phyloP scores from a whole-genome alignment of 2,113 vertebrate species.

The Pyrgilauda ruficollis region DNA sequence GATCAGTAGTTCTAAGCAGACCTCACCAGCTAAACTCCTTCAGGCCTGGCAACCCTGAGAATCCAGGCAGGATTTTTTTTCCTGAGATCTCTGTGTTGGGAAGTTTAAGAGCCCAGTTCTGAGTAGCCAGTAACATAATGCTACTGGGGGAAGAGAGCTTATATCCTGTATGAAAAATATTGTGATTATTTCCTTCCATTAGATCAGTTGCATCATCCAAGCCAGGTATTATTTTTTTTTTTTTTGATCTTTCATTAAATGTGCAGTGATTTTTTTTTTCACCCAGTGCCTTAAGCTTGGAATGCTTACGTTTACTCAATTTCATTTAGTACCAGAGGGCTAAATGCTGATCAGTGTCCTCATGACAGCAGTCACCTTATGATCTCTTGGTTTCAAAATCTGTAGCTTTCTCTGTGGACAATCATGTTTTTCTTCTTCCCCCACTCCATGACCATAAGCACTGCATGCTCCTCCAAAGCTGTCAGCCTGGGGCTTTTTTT shows the following conservation, averaged over 20 bases:
- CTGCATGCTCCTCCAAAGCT: background rate
- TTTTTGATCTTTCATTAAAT: background rate
- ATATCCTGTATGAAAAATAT: background rate
- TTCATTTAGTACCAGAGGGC: background rate
- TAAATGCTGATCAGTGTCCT: background rate
- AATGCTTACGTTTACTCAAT: background rate
- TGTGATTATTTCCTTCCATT: background rate
- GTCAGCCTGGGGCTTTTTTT: background rate
- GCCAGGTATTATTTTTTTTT: background rate
- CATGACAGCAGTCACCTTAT: background rate
- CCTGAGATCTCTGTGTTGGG: background rate
- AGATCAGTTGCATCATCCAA: background rate
- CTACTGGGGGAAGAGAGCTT: background rate
- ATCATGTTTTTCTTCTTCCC: background rate
- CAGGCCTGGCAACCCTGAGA: background rate
- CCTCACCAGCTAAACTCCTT: background rate
- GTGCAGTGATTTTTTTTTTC: background rate
- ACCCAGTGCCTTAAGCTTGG: background rate
- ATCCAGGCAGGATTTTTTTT: background rate
- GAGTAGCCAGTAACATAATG: background rate
- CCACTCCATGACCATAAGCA: background rate
- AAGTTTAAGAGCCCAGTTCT: background rate
- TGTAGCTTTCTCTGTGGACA: background rate
- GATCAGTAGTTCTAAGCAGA: background rate
- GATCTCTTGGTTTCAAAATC: background rate